Evolutionary conservation across 2,797 vertebrate species (phyloP).

Genomic region (Mus spretus): DNA sequence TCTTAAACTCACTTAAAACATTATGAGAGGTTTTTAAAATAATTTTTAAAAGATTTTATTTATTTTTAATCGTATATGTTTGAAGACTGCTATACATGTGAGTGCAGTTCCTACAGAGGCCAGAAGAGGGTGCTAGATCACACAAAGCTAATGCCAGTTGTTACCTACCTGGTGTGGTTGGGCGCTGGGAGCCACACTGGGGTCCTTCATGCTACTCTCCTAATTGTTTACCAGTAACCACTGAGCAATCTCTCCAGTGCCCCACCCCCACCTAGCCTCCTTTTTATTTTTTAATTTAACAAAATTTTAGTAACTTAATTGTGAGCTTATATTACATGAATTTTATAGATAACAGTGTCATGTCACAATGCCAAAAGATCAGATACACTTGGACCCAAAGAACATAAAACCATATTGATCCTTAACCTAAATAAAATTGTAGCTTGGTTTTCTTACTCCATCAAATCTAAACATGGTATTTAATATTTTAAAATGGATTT

Average conservation of each 20-base stretch:
- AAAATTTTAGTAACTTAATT: background rate
- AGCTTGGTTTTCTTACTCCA: background rate
- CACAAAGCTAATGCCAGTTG: background rate
- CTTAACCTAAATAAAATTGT: background rate
- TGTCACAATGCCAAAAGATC: background rate
- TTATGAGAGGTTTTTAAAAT: background rate
- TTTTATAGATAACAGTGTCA: background rate
- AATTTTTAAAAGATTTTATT: background rate
- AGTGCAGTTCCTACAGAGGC: background rate
- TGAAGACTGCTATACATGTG: background rate
- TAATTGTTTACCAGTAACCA: background rate
- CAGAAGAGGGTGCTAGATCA: background rate
- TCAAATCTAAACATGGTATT: background rate
- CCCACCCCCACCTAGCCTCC: background rate
- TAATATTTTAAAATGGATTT: constrained; percentile 18
- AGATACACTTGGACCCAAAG: background rate
- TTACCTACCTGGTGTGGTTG: background rate
- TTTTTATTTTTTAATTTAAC: background rate
- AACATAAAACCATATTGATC: background rate
- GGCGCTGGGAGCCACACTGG: background rate
- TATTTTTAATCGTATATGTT: background rate
- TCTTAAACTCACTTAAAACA: background rate
- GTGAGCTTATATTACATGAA: background rate
- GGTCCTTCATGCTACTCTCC: background rate
- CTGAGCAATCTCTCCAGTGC: background rate